Conservation (phyloP, 2,888 invertebrate species). For the Cheilosia variabilis region DNA sequence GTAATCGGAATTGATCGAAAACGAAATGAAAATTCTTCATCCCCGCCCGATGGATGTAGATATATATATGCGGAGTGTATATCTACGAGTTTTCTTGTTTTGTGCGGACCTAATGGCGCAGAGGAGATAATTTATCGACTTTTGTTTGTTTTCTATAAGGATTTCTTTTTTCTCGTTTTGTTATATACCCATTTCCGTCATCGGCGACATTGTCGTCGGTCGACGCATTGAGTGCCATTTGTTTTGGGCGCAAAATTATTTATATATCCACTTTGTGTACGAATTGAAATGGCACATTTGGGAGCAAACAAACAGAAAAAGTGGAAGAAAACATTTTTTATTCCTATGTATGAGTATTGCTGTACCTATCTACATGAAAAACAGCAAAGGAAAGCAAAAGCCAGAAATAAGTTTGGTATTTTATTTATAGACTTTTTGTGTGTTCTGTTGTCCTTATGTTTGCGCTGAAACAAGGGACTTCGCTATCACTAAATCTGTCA, state of each 20-base stretch:
- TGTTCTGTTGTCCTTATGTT: conserved; percentile 41
- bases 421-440: conserved; percentile 61
- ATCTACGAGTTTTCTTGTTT: conserved; percentile 36
- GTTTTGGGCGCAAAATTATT: conserved; percentile 68
- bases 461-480: conserved; percentile 31
- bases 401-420: conserved; percentile 35
- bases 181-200: conserved; percentile 57
- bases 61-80: not conserved
- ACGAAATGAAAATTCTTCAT: conserved; percentile 3
- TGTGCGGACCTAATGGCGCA: conserved; percentile 64
- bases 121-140: conserved; percentile 68
- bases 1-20: conserved; percentile 51
- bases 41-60: not conserved
- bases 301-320: conserved; percentile 32
- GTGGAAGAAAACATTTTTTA: conserved; percentile 24
- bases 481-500: conserved; percentile 46
- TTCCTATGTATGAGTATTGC: conserved; percentile 15
- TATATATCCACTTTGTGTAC: conserved; percentile 72
- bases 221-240: conserved; percentile 72
- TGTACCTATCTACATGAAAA: conserved; percentile 8
- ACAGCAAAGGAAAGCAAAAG: conserved; percentile 52
- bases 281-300: conserved; percentile 71
- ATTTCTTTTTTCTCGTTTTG: conserved; percentile 34
- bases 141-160: conserved; percentile 72
- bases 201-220: conserved; percentile 33